A percentile compares a stretch with the other conserved stretches of the same genome.
Conservation (phyloP, 2,113 vertebrate species). For the Scomber colias region DNA sequence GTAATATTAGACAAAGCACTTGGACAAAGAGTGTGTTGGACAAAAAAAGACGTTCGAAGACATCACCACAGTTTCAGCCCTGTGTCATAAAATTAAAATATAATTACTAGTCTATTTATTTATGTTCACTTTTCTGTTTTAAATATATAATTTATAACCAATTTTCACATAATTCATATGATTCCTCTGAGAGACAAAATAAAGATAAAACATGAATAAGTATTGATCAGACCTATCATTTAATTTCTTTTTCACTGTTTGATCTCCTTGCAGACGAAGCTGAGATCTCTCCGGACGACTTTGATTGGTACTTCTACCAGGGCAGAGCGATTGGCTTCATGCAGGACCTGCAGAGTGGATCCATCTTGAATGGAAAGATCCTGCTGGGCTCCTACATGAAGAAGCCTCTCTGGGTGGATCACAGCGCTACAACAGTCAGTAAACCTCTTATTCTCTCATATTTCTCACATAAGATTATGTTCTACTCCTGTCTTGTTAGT, state of each 20-base stretch:
- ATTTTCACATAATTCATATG: too few relatives aligned
- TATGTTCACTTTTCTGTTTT: too few relatives aligned
- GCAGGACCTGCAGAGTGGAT: conserved; percentile 66
- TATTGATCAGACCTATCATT: not conserved
- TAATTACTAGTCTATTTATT: too few relatives aligned
- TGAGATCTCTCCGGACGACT: conserved; percentile 76
- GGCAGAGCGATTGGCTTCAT: conserved; percentile 75
- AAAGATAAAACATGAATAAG: not conserved
- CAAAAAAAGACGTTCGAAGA: too few relatives aligned
- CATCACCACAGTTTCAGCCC: too few relatives aligned
- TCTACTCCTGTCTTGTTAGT: not conserved
- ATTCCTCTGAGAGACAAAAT: not conserved
- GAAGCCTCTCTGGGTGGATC: conserved; percentile 84
- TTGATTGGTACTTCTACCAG: conserved; percentile 81
- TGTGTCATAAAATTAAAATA: too few relatives aligned
- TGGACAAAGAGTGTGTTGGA: too few relatives aligned
- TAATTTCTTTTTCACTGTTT: not conserved
- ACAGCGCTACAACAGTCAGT: conserved; percentile 76
- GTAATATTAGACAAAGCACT: too few relatives aligned
- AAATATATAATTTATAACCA: too few relatives aligned
- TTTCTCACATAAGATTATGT: not conserved
- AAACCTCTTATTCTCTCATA: too few relatives aligned
- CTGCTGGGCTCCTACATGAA: conserved; percentile 83
- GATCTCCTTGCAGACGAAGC: conserved; percentile 14
- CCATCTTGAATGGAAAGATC: conserved; percentile 78